phyloP scores from a whole-genome alignment of 1,140 invertebrate genomes.

The Drosophila saltans region DNA sequence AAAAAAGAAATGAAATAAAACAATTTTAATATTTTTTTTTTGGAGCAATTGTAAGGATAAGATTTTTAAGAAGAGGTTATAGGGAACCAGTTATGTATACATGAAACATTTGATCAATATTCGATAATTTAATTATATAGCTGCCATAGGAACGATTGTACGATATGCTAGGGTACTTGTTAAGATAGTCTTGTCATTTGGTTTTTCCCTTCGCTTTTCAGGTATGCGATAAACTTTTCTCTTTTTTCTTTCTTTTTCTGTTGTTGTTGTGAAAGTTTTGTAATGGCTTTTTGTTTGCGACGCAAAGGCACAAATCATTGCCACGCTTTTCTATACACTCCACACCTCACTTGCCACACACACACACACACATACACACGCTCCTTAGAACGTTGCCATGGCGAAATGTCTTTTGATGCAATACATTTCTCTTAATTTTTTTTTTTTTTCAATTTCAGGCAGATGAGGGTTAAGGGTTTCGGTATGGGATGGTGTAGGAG shows the following conservation, averaged over 20 bases:
- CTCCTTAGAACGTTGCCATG: slow-evolving; percentile 36
- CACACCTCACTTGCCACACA: slow-evolving; percentile 16
- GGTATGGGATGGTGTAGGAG: background rate
- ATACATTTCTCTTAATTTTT: slow-evolving; percentile 23
- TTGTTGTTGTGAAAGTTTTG: slow-evolving; percentile 41
- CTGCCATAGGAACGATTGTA: too few species aligned
- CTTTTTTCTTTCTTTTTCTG: slow-evolving; percentile 20
- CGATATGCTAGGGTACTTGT: background rate
- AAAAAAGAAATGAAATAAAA: too few species aligned
- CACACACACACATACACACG: slow-evolving; percentile 10
- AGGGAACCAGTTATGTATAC: too few species aligned
- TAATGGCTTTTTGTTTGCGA: slow-evolving; percentile 73
- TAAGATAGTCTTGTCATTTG: background rate
- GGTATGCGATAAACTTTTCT: background rate
- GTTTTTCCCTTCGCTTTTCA: background rate
- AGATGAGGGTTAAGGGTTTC: slow-evolving; percentile 1
- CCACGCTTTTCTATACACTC: slow-evolving; percentile 4
- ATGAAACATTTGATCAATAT: background rate
- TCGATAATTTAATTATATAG: background rate
- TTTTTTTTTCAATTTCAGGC: slow-evolving; percentile 19
- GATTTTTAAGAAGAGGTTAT: too few species aligned
- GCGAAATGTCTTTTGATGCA: slow-evolving; percentile 51
- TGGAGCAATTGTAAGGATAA: too few species aligned
- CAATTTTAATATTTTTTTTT: too few species aligned
- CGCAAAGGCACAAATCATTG: slow-evolving; percentile 44